Conservation (phyloP, 2,888 invertebrate genomes). For the Agapostemon virescens region DNA sequence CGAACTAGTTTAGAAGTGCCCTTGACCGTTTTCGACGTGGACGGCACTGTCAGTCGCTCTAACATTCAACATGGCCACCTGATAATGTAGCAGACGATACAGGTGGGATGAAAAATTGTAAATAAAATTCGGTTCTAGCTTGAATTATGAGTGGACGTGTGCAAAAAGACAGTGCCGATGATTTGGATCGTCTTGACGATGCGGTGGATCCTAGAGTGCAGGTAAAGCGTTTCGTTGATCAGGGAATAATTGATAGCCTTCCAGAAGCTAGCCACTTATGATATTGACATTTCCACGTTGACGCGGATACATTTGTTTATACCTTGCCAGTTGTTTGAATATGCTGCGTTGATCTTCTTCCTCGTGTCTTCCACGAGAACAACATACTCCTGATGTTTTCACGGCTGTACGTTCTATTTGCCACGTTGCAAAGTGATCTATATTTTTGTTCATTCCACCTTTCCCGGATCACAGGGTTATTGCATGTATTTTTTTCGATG, state of each 20-base stretch:
- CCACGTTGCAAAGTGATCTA: conserved; percentile 38
- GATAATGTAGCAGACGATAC: conserved; percentile 78
- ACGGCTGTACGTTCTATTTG: neutral
- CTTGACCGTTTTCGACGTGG: conserved; percentile 46
- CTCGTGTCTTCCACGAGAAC: neutral
- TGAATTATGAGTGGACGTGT: conserved; percentile 73
- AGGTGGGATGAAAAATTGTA: conserved; percentile 77
- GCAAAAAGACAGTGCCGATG: conserved; percentile 70
- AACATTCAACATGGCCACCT: conserved; percentile 77
- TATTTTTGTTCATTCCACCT: conserved; percentile 28
- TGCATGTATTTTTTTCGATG: neutral
- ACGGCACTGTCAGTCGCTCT: conserved; percentile 61
- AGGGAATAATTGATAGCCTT: conserved; percentile 70
- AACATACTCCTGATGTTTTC: neutral
- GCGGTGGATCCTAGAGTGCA: conserved; percentile 91
- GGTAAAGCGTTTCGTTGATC: conserved; percentile 79
- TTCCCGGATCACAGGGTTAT: conserved; percentile 7
- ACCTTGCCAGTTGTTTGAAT: neutral
- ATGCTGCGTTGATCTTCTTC: neutral
- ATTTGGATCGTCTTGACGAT: conserved; percentile 81
- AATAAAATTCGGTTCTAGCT: conserved; percentile 70
- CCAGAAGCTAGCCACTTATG: conserved; percentile 72
- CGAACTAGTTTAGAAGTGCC: conserved; percentile 37
- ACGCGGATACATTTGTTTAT: neutral
- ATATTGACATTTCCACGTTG: conserved; percentile 67